A percentile compares a stretch with the other conserved stretches of the same genome.
Evolutionary conservation across 2,888 invertebrate species (phyloP).

Genomic region (Chesias legatella): DNA sequence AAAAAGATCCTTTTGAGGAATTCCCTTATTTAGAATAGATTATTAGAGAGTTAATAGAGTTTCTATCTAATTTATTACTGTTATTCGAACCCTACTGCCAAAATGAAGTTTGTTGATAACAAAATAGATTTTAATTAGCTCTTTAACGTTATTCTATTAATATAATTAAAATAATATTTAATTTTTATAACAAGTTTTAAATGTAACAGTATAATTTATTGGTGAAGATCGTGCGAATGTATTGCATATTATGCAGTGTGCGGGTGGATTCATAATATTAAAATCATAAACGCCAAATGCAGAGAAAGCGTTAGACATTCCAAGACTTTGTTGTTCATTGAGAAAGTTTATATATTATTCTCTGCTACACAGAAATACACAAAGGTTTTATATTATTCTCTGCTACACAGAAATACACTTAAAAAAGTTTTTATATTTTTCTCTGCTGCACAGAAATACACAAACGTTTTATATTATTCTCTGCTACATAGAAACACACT

Average conservation of each 20-base stretch:
- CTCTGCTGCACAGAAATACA: too few relatives aligned
- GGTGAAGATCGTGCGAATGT: slow-evolving; percentile 25
- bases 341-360: slow-evolving; percentile 1
- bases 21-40: slow-evolving; percentile 4
- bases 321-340: slow-evolving; percentile 23
- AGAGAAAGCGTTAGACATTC: slow-evolving; percentile 54
- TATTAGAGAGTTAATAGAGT: background rate
- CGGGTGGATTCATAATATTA: slow-evolving; percentile 15
- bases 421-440: too few relatives aligned
- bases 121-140: slow-evolving; percentile 31
- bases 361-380: too few relatives aligned
- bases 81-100: slow-evolving; percentile 30
- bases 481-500: too few relatives aligned
- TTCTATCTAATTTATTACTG: slow-evolving; percentile 7
- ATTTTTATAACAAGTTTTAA: slow-evolving; percentile 31
- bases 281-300: slow-evolving; percentile 27
- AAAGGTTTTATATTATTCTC: too few relatives aligned
- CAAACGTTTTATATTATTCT: too few relatives aligned
- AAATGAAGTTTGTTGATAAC: slow-evolving; percentile 32
- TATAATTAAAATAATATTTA: slow-evolving; percentile 28
- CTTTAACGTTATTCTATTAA: slow-evolving; percentile 35
- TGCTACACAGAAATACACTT: too few relatives aligned
- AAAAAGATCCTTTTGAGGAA: slow-evolving; percentile 43
- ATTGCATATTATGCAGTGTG: slow-evolving; percentile 12
- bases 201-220: slow-evolving; percentile 29